Conservation (phyloP, 1,140 invertebrate genomes). For the Grapholita molesta region DNA sequence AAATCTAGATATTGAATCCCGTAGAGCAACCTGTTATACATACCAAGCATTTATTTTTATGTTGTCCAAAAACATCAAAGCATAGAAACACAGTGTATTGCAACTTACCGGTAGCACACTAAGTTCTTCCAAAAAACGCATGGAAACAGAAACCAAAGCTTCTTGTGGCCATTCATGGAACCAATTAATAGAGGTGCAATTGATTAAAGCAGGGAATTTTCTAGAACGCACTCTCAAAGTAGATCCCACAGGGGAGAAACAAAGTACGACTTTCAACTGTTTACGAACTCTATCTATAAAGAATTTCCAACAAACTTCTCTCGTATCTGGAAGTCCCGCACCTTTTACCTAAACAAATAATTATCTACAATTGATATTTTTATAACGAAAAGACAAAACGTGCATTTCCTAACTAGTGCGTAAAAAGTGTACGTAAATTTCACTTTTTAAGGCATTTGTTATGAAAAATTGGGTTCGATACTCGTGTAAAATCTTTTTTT, state of each 20-base stretch:
- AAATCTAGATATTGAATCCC: conserved; percentile 91
- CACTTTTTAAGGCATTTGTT: too few species aligned
- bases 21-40: conserved; percentile 78
- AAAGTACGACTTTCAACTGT: conserved; percentile 94
- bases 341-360: conserved; percentile 83
- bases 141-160: conserved; percentile 94
- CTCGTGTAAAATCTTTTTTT: too few species aligned
- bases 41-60: conserved; percentile 12
- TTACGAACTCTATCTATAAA: conserved; percentile 96
- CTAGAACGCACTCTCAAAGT: conserved; percentile 93
- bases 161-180: conserved; percentile 99
- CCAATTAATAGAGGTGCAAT: conserved; percentile 97
- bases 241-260: conserved; percentile 96
- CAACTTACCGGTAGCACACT: conserved; percentile 85
- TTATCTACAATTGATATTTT: too few species aligned
- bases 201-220: conserved; percentile 97
- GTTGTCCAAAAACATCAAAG: neutral
- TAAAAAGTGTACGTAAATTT: too few species aligned
- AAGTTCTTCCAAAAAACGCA: conserved; percentile 91
- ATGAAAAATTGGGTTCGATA: too few species aligned
- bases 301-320: conserved; percentile 98
- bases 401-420: too few species aligned
- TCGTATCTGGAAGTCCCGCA: conserved; percentile 90
- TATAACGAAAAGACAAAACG: too few species aligned
- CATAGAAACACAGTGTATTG: conserved; percentile 15